Conservation (phyloP, 2,113 vertebrate species). For the Origma solitaria region DNA sequence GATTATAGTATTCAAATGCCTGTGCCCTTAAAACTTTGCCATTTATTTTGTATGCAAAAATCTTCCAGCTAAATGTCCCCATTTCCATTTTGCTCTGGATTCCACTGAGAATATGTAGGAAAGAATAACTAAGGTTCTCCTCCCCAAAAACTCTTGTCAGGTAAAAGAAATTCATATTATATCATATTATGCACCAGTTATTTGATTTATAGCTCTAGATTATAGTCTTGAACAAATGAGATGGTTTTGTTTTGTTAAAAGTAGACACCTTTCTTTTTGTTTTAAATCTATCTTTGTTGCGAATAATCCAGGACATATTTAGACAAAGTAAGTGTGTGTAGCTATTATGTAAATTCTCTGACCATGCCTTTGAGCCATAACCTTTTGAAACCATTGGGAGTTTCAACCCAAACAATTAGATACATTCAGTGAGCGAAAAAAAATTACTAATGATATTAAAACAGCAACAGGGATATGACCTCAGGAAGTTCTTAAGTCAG, state of each 20-base stretch:
- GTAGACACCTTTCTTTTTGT: no score
- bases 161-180: constrained; percentile 1
- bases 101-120: neutral
- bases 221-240: neutral
- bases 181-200: neutral
- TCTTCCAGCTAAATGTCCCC: constrained; percentile 60
- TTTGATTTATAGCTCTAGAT: neutral
- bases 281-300: neutral
- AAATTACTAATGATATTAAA: neutral
- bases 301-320: neutral
- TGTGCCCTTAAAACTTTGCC: constrained; percentile 61
- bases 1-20: constrained; percentile 62
- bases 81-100: constrained; percentile 47
- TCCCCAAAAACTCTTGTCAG: neutral
- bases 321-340: neutral
- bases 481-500: neutral
- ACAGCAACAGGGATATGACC: neutral
- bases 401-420: constrained; percentile 11
- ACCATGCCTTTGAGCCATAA: constrained; percentile 1
- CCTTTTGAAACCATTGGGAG: constrained; percentile 6
- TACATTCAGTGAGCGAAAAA: neutral
- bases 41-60: constrained; percentile 60
- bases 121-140: neutral
- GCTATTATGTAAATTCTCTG: neutral
- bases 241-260: neutral